These are phyloP conservation scores for Heliconius cydno DNA, from an alignment of 2,888 invertebrate genomes.

Conservation along the genomic window DNA sequence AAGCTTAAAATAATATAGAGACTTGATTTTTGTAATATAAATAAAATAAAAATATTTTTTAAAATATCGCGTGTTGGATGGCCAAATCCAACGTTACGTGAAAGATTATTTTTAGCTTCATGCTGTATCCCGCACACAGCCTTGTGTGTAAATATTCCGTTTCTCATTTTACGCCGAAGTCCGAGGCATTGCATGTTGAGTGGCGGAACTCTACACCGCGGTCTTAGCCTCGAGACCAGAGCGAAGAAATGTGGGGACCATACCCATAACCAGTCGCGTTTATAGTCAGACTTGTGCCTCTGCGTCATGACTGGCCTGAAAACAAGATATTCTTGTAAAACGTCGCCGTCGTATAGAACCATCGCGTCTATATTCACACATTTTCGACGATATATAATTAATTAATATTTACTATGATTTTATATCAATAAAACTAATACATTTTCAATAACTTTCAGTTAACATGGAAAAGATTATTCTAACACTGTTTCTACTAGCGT, in stretches of 20 bases:
- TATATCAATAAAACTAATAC: neutral
- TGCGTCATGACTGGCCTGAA: too few relatives aligned
- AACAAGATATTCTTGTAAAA: too few relatives aligned
- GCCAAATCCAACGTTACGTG: neutral
- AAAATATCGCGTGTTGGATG: too few relatives aligned
- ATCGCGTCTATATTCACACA: too few relatives aligned
- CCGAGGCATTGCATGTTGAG: neutral
- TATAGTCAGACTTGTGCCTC: too few relatives aligned
- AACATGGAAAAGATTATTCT: neutral
- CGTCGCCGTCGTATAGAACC: too few relatives aligned
- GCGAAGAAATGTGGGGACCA: neutral
- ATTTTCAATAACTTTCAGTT: neutral
- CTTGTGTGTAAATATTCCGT: neutral
- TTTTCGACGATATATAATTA: neutral
- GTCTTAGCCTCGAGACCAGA: too few relatives aligned
- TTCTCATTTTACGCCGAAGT: neutral
- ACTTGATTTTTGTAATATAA: too few relatives aligned
- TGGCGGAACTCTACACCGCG: neutral
- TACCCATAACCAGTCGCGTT: neutral
- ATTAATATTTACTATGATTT: neutral
- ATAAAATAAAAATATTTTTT: too few relatives aligned
- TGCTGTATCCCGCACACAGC: neutral
- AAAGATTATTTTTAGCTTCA: neutral
- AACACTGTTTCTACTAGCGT: neutral
- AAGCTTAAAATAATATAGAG: neutral